Evolutionary conservation across 2,888 invertebrate species (phyloP).

Genomic region (Drosophila meridionalis): DNA sequence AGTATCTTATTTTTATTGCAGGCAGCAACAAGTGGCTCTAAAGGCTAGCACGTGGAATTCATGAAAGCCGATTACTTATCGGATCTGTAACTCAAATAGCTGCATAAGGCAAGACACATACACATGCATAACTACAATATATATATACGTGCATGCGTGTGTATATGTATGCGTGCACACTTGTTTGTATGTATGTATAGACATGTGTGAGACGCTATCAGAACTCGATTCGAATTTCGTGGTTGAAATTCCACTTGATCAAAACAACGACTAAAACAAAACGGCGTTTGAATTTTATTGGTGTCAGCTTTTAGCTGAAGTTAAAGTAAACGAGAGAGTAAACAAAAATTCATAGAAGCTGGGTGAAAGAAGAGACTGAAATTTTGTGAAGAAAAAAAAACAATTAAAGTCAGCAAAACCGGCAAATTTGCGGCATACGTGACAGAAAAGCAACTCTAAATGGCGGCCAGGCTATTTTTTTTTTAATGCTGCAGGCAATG

Average conservation of each 20-base stretch:
- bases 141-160: not conserved
- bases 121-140: not conserved
- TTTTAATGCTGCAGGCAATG: not conserved
- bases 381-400: constrained; percentile 6
- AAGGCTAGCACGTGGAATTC: constrained; percentile 34
- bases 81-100: constrained; percentile 6
- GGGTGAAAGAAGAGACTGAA: constrained; percentile 34
- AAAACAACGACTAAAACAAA: not conserved
- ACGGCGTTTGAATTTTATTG: constrained; percentile 7
- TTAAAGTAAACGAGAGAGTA: constrained; percentile 29
- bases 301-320: constrained; percentile 13
- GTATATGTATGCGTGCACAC: not conserved
- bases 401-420: constrained; percentile 41
- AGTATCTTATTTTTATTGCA: constrained; percentile 14
- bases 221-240: constrained; percentile 1
- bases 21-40: constrained; percentile 32
- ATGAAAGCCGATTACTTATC: constrained; percentile 13
- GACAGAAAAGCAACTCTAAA: constrained; percentile 52
- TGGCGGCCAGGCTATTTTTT: constrained; percentile 49
- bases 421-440: constrained; percentile 62
- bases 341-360: constrained; percentile 33
- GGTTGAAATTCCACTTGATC: constrained; percentile 18
- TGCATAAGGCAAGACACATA: not conserved
- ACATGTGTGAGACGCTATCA: not conserved
- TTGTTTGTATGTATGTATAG: not conserved